Evolutionary conservation across 53 echinoderm and acorn worm species (phyloP), one percentile per base, ranked within the genome.

Genomic region (Astropecten irregularis): DNA sequence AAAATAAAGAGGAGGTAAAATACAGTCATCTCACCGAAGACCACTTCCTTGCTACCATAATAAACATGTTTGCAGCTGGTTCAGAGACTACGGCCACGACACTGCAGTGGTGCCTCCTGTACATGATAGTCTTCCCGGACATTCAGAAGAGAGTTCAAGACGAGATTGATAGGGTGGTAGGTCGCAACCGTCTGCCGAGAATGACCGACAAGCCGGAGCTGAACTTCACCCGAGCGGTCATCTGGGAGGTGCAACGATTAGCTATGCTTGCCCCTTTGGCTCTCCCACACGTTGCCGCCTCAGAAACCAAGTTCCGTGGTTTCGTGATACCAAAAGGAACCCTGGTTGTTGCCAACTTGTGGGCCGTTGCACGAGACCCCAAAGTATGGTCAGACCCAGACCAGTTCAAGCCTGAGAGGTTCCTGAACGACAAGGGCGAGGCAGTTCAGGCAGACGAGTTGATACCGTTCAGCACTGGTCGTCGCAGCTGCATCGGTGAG

Each of bases 381-480:
- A 48, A 76, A 1, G 20, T 89, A 13, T 89, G 76, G 76, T 11
- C 62, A 5, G 89, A 89, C 0, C 89, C 89, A 4, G 37, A 53
- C 13, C 10, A 40, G 28, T 89, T 89, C 57, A 52, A 84, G 21
- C 89, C 89, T 0, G 83, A 74, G 74, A 52, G 89, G 33, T 84
- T 84, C 40, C 32, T 89, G 27, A 84, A 68, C 37, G 77, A 40
- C 20, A 40, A 89, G 3, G 84, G 89, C 14, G 46, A 27, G 37
- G 73, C 74, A 33, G 67, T 64, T 4, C 52, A 74, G 44, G 18
- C 54, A 2, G 68, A 89, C 2, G 76, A 71, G 30, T 56, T 82
- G 35, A 89, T 89, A 51, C 72, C 82, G 15, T 89, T 89, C 33
- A 83, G 89, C 44, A 36, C 36, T 10, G 89, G 89, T 89, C 64